A percentile compares a stretch with the other conserved stretches of the same genome.
Conservation (phyloP, 2,888 invertebrate genomes). For the Syritta pipiens region DNA sequence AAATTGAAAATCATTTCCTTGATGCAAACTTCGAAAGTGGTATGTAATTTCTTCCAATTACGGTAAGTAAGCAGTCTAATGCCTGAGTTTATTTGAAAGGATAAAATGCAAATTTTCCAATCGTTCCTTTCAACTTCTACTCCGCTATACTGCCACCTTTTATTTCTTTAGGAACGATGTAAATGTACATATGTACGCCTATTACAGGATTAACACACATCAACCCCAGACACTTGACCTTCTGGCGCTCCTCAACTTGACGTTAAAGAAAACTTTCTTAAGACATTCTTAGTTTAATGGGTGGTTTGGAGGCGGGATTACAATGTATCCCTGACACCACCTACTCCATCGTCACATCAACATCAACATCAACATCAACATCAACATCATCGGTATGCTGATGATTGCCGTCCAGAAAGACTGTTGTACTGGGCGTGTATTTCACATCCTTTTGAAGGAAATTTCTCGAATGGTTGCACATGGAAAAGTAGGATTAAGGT, state of each 20-base stretch:
- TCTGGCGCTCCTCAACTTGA: slow-evolving; percentile 33
- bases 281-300: slow-evolving; percentile 41
- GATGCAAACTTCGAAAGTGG: slow-evolving; percentile 45
- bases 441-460: slow-evolving; percentile 16
- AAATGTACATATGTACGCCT: not conserved
- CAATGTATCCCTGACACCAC: slow-evolving; percentile 61
- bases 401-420: slow-evolving; percentile 58
- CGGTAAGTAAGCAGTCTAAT: slow-evolving; percentile 63
- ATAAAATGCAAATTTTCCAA: slow-evolving; percentile 68
- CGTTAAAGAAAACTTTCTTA: slow-evolving; percentile 51
- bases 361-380: slow-evolving; percentile 52
- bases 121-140: slow-evolving; percentile 51
- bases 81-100: slow-evolving; percentile 52
- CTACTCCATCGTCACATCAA: slow-evolving; percentile 55
- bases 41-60: slow-evolving; percentile 68
- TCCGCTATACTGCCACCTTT: slow-evolving; percentile 51
- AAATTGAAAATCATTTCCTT: slow-evolving; percentile 57
- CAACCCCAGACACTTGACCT: slow-evolving; percentile 64
- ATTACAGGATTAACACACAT: slow-evolving; percentile 63
- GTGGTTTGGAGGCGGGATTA: slow-evolving; percentile 54
- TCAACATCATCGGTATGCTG: slow-evolving; percentile 55
- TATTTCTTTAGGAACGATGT: not conserved
- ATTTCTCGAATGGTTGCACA: slow-evolving; percentile 56
- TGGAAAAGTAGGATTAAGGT: slow-evolving; percentile 42
- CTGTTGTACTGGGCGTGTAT: slow-evolving; percentile 24